phyloP scores from a whole-genome alignment of 2,888 invertebrate species.

The Pyrochroa serraticornis region DNA sequence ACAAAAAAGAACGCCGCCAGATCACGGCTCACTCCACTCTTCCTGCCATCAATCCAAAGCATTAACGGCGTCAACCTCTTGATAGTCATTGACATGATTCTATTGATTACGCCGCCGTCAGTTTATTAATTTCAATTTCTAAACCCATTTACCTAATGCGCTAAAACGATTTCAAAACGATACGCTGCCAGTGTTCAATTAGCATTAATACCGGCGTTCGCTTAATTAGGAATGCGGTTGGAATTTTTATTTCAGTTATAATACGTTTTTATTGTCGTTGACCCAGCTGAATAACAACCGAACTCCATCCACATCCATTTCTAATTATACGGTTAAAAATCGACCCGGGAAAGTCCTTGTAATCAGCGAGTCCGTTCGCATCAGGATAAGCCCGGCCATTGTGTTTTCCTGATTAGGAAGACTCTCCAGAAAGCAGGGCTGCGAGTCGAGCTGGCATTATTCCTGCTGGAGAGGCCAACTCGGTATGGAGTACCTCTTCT shows the following conservation, averaged over 20 bases:
- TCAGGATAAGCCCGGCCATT: conserved; percentile 29
- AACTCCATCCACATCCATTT: not conserved
- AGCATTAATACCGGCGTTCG: conserved; percentile 8
- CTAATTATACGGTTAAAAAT: conserved; percentile 1
- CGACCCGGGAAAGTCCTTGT: not conserved
- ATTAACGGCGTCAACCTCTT: too few species aligned
- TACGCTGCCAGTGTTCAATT: conserved; percentile 9
- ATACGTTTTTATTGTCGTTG: too few species aligned
- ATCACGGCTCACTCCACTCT: too few species aligned
- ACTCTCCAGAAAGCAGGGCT: conserved; percentile 35
- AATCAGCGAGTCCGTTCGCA: not conserved
- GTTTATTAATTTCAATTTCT: not conserved
- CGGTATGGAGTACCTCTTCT: conserved; percentile 47
- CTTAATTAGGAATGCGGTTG: conserved; percentile 12
- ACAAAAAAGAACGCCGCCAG: not conserved
- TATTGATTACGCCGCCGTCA: too few species aligned
- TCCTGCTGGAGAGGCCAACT: conserved; percentile 48
- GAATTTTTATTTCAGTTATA: too few species aligned
- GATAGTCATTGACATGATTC: too few species aligned
- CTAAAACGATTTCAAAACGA: conserved; percentile 20
- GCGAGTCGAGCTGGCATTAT: conserved; percentile 38
- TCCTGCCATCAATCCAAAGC: too few species aligned
- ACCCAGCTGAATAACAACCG: too few species aligned
- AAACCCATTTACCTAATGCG: conserved; percentile 20
- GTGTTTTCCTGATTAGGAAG: conserved; percentile 46